A percentile compares a stretch with the other conserved stretches of the same genome.
Conservation (phyloP, 1,140 invertebrate genomes). For the Cotesia typhae region DNA sequence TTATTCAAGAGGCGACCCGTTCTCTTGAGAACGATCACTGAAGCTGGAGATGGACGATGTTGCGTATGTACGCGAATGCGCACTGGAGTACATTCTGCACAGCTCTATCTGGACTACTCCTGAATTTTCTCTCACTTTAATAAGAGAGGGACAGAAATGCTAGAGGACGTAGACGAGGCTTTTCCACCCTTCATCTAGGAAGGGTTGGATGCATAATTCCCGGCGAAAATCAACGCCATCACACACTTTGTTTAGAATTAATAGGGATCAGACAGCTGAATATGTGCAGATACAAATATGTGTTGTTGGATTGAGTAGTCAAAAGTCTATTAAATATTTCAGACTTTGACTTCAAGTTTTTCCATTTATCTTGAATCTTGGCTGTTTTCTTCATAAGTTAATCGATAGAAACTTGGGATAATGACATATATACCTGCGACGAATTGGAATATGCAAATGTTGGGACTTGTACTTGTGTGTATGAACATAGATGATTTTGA, state of each 20-base stretch:
- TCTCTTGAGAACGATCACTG: conserved; percentile 44
- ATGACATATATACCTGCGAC: neutral
- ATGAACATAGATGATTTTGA: neutral
- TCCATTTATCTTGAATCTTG: neutral
- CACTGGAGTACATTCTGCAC: neutral
- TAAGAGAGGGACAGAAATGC: too few species aligned
- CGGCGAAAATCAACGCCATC: conserved; percentile 31
- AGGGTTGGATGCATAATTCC: conserved; percentile 36
- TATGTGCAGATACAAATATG: conserved; percentile 6
- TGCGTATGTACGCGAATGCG: conserved; percentile 9
- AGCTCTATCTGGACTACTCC: conserved; percentile 9
- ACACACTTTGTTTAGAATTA: conserved; percentile 34
- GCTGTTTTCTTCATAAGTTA: neutral
- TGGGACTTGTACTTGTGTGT: neutral
- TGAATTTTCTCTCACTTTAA: neutral
- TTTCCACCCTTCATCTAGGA: conserved; percentile 6
- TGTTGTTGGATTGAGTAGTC: neutral
- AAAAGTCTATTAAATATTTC: neutral
- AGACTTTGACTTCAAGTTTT: neutral
- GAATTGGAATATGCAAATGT: conserved; percentile 1
- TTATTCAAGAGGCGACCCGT: conserved; percentile 45
- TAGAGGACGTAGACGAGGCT: conserved; percentile 4
- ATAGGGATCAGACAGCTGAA: conserved; percentile 12
- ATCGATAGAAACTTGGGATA: neutral
- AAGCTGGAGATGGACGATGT: conserved; percentile 14